These are phyloP conservation scores for Chaetorhynchus papuensis DNA, from an alignment of 2,113 vertebrate species.

Conservation along the genomic window DNA sequence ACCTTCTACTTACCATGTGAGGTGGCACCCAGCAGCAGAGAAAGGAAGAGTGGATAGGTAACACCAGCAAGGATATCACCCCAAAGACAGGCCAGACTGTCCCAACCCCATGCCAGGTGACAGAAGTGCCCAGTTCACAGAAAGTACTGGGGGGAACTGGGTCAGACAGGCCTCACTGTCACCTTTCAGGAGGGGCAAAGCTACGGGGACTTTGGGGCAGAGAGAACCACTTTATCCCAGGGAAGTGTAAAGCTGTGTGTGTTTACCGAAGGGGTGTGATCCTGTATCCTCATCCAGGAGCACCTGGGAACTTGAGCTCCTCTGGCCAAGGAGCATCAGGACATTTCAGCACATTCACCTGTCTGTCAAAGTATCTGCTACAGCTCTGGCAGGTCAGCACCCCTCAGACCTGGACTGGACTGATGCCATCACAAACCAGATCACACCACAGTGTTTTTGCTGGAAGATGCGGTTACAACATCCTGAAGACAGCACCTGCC, in stretches of 20 bases:
- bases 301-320: neutral
- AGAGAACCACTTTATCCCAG: neutral
- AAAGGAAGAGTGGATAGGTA: constrained; percentile 22
- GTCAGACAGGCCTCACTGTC: neutral
- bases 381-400: neutral
- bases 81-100: neutral
- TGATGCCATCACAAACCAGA: neutral
- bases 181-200: neutral
- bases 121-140: neutral
- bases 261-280: neutral
- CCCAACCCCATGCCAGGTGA: neutral
- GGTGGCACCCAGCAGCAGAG: constrained; percentile 25
- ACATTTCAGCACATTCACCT: neutral
- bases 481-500: neutral
- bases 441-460: fast-evolving
- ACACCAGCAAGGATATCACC: neutral
- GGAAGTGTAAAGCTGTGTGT: neutral
- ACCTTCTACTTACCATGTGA: neutral
- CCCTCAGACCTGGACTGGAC: neutral
- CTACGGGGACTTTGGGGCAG: neutral
- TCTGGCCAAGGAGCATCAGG: neutral
- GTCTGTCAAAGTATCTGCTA: neutral
- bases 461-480: neutral
- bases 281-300: neutral
- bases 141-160: neutral